Percentiles rank a stretch among this genome's conserved stretches.
phyloP scores from a whole-genome alignment of 2,113 vertebrate genomes.

The Lagopus muta region DNA sequence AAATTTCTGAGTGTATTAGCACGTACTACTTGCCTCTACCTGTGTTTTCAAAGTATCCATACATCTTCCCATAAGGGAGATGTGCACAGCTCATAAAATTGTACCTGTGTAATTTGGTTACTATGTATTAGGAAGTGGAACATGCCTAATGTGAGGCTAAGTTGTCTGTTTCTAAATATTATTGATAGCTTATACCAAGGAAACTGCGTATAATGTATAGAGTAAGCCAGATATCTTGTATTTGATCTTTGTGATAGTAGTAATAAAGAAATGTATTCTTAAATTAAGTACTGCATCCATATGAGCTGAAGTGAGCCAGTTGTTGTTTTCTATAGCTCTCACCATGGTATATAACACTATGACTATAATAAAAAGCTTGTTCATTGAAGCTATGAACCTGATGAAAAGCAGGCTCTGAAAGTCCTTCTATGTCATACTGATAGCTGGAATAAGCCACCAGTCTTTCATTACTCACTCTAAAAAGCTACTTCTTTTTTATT shows the following conservation, averaged over 20 bases:
- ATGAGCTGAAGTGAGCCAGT: rapidly evolving
- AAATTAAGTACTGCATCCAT: background rate
- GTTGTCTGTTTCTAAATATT: background rate
- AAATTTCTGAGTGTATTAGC: background rate
- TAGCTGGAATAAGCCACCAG: background rate
- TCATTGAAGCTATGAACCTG: background rate
- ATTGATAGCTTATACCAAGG: background rate
- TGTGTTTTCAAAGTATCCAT: background rate
- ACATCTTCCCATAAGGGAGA: background rate
- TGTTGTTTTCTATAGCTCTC: background rate
- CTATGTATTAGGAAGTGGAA: background rate
- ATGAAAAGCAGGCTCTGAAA: background rate
- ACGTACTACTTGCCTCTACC: rapidly evolving
- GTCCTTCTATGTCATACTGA: background rate
- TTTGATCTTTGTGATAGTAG: background rate
- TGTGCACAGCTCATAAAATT: background rate
- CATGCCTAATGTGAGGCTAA: background rate
- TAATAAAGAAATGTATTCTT: background rate
- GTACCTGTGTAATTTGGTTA: background rate
- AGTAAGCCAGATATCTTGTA: background rate
- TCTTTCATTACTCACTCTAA: background rate
- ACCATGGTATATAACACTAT: background rate
- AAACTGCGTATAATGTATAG: background rate
- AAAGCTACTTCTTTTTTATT: background rate
- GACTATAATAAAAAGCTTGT: background rate